A percentile compares a stretch with the other conserved stretches of the same genome.
Evolutionary conservation across 2,888 invertebrate species (phyloP).

Genomic region (Argyra leucocephala): DNA sequence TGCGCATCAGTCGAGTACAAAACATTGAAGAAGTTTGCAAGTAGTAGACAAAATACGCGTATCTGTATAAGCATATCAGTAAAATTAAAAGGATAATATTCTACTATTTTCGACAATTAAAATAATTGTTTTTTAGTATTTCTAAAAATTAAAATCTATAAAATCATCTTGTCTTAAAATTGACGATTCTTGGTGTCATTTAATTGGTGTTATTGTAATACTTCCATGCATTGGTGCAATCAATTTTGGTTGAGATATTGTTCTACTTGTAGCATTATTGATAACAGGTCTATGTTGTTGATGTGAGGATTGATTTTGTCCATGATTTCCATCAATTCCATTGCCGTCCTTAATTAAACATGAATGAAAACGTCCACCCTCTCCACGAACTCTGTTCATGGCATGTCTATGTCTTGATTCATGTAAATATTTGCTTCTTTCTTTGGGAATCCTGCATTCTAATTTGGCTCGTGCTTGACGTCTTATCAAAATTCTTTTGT

Average conservation of each 20-base stretch:
- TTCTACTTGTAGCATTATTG: conserved; percentile 17
- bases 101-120: too few species aligned
- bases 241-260: conserved; percentile 35
- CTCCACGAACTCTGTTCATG: conserved; percentile 92
- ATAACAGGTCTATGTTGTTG: conserved; percentile 14
- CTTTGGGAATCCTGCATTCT: conserved; percentile 94
- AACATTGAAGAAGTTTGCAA: too few species aligned
- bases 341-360: conserved; percentile 55
- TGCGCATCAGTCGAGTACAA: too few species aligned
- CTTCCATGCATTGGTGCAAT: conserved; percentile 41
- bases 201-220: conserved; percentile 41
- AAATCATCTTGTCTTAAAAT: not conserved
- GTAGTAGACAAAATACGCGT: too few species aligned
- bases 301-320: conserved; percentile 20
- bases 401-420: conserved; percentile 95
- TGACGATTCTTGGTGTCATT: conserved; percentile 24
- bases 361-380: conserved; percentile 93
- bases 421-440: conserved; percentile 95
- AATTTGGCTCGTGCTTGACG: conserved; percentile 89
- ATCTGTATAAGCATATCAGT: too few species aligned
- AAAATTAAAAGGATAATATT: too few species aligned
- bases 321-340: conserved; percentile 25
- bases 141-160: not conserved
- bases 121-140: too few species aligned
- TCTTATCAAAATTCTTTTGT: conserved; percentile 88